Evolutionary conservation across 2,888 invertebrate species (phyloP).

Genomic region (Bombylius discolor): DNA sequence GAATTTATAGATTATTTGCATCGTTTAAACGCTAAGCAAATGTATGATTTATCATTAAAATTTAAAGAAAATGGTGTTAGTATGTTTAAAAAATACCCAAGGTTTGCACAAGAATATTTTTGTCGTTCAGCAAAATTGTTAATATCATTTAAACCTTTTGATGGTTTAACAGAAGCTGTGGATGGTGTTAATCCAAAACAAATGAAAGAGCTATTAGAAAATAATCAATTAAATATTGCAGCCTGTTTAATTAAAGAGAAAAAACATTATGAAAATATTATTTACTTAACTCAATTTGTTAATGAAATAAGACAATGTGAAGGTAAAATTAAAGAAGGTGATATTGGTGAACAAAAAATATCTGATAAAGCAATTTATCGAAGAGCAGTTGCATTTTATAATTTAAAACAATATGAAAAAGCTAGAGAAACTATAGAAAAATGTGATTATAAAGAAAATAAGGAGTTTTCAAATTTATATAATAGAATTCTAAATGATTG

Average conservation of each 20-base stretch:
- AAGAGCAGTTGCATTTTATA: slow-evolving; percentile 39
- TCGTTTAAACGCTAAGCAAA: slow-evolving; percentile 33
- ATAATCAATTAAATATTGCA: slow-evolving; percentile 69
- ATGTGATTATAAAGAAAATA: slow-evolving; percentile 46
- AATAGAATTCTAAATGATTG: slow-evolving; percentile 44
- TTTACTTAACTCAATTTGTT: slow-evolving; percentile 46
- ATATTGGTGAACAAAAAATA: slow-evolving; percentile 5
- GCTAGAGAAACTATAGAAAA: slow-evolving; percentile 45
- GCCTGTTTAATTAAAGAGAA: slow-evolving; percentile 60
- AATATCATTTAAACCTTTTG: slow-evolving; percentile 44
- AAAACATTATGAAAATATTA: slow-evolving; percentile 50
- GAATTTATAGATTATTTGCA: slow-evolving; percentile 34
- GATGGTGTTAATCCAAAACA: slow-evolving; percentile 31
- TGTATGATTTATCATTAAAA: slow-evolving; percentile 33
- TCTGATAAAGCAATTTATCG: slow-evolving; percentile 41
- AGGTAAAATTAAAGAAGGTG: no score
- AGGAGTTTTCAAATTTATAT: slow-evolving; percentile 48
- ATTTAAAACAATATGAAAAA: slow-evolving; percentile 49
- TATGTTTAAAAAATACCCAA: slow-evolving; percentile 49
- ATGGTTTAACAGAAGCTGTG: slow-evolving; percentile 37
- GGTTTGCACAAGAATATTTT: slow-evolving; percentile 62
- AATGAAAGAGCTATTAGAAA: slow-evolving; percentile 47
- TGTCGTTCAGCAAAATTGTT: slow-evolving; percentile 60
- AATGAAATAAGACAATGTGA: slow-evolving; percentile 23
- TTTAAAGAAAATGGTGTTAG: slow-evolving; percentile 43